Conservation (phyloP, 35 echinoderm and acorn worm genomes). For the Hemicentrotus pulcherrimus region DNA sequence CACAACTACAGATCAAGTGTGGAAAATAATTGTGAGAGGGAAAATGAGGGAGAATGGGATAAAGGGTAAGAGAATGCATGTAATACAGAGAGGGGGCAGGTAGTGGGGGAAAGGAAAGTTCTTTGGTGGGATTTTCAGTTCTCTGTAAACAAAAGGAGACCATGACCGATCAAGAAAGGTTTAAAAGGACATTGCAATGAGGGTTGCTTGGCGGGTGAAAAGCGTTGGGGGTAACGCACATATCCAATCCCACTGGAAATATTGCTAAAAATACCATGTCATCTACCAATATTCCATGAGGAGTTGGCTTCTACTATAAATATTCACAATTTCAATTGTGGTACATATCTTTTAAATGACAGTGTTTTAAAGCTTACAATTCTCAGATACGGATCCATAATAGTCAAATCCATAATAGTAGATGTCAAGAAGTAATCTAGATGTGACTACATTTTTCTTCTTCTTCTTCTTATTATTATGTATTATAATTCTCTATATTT, state of each 20-base stretch:
- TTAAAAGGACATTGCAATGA: neutral
- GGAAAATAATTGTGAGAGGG: neutral
- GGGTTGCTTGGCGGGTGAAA: neutral
- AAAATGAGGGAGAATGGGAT: neutral
- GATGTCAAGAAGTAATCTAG: too few relatives aligned
- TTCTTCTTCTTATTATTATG: too few relatives aligned
- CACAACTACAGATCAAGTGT: neutral
- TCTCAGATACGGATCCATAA: too few relatives aligned
- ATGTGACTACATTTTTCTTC: too few relatives aligned
- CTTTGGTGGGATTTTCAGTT: neutral
- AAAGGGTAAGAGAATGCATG: neutral
- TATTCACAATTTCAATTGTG: neutral
- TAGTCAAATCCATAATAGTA: too few relatives aligned
- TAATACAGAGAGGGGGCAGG: conserved; percentile 18
- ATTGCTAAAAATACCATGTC: neutral
- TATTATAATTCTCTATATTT: too few relatives aligned
- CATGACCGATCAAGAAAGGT: conserved; percentile 24
- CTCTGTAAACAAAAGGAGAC: conserved; percentile 8
- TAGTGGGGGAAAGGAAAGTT: neutral
- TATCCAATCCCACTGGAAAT: neutral
- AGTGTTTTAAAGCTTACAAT: too few relatives aligned
- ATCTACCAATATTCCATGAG: neutral
- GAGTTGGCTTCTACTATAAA: neutral
- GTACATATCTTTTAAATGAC: too few relatives aligned
- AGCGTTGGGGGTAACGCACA: neutral